These are phyloP conservation scores for Meleagris gallopavo DNA, from an alignment of 2,113 vertebrate species.

Conservation along the genomic window DNA sequence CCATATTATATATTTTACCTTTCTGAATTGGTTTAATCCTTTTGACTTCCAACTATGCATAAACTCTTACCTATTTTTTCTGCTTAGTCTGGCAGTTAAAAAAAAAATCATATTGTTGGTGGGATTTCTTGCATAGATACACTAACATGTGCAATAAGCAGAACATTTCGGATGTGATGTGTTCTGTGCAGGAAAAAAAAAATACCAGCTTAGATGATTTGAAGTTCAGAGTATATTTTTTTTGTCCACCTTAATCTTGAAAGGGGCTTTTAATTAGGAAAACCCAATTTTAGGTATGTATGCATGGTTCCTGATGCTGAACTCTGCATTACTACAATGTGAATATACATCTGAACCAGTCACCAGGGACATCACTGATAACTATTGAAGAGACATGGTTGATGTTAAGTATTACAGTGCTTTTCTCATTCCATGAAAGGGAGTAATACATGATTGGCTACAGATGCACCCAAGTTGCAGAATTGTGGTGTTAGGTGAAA, in stretches of 20 bases:
- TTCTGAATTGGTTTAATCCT: neutral
- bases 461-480: neutral
- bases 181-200: neutral
- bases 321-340: neutral
- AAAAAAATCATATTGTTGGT: neutral
- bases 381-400: neutral
- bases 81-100: neutral
- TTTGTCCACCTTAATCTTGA: neutral
- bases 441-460: neutral
- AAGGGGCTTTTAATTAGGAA: neutral
- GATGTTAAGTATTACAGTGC: neutral
- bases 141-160: neutral
- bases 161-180: neutral
- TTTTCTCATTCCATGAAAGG: neutral
- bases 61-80: neutral
- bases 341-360: neutral
- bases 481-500: neutral
- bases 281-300: neutral
- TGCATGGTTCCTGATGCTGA: neutral
- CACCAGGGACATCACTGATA: neutral
- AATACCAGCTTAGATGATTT: neutral
- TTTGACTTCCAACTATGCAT: neutral
- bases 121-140: neutral
- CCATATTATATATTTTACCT: neutral
- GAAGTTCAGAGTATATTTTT: neutral